Conservation (phyloP, 2,113 vertebrate species). For the Alosa alosa region DNA sequence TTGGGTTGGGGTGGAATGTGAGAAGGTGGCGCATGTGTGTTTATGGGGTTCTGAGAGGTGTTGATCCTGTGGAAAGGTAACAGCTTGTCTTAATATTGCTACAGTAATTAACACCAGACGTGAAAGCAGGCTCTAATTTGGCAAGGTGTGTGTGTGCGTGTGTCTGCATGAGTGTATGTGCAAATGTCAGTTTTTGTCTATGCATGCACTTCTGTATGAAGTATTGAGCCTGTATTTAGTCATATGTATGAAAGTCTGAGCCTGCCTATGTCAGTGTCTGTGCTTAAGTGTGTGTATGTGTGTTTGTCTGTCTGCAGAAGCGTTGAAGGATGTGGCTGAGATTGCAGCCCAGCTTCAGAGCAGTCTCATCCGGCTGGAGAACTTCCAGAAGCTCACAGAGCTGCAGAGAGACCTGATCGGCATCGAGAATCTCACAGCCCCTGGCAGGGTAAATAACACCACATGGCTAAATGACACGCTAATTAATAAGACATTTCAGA, state of each 20-base stretch:
- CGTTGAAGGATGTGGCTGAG: slow-evolving; percentile 83
- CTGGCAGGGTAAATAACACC: slow-evolving; percentile 75
- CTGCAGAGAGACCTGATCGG: slow-evolving; percentile 90
- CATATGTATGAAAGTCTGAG: not conserved
- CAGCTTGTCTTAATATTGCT: not conserved
- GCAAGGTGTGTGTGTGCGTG: not conserved
- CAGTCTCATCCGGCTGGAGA: slow-evolving; percentile 88
- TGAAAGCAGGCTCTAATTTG: not conserved
- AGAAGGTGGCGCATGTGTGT: no score
- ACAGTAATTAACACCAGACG: not conserved
- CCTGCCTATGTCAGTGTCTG: not conserved
- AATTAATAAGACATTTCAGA: not conserved
- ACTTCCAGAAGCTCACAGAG: slow-evolving; percentile 93
- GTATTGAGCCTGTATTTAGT: not conserved
- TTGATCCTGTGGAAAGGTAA: not conserved
- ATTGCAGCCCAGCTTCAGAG: slow-evolving; percentile 81
- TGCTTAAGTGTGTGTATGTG: not conserved
- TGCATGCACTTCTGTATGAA: not conserved
- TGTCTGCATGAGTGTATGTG: not conserved
- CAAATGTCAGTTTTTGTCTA: not conserved
- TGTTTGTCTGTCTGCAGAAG: slow-evolving; percentile 66
- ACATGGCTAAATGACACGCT: not conserved
- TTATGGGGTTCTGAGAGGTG: not conserved
- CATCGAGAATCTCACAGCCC: slow-evolving; percentile 79
- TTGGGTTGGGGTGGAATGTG: no score